A percentile compares a stretch with the other conserved stretches of the same genome.
Conservation (phyloP, 2,888 invertebrate genomes). For the Trichogramma dendrolimi region DNA sequence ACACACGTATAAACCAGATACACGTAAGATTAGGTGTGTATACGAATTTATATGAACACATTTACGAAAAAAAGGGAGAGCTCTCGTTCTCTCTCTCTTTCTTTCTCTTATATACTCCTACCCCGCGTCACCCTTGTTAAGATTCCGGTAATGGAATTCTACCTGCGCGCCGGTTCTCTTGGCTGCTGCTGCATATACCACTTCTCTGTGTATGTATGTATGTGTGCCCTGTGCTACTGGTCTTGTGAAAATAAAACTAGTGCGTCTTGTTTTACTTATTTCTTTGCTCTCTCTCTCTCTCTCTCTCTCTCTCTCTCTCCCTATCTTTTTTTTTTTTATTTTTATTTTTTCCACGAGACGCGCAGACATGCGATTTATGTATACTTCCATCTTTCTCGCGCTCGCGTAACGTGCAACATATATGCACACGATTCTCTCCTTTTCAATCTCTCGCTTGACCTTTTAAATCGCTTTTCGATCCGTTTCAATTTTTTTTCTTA, state of each 20-base stretch:
- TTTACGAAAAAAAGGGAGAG: background rate
- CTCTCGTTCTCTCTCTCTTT: background rate
- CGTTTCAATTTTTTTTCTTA: no score
- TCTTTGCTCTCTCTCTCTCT: constrained; percentile 19
- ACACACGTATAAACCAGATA: no score
- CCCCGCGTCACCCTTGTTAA: constrained; percentile 52
- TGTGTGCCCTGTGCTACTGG: constrained; percentile 49
- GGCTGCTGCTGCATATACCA: no score
- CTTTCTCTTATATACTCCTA: constrained; percentile 19
- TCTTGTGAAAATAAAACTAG: constrained; percentile 53
- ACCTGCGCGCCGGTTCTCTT: constrained; percentile 43
- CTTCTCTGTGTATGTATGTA: background rate
- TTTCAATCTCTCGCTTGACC: no score
- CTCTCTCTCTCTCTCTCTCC: constrained; percentile 16
- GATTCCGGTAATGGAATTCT: constrained; percentile 52
- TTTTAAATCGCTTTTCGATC: no score
- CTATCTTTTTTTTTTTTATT: constrained; percentile 16
- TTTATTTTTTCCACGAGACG: background rate
- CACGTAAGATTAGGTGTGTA: no score
- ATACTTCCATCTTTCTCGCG: no score
- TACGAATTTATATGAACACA: no score
- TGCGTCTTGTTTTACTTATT: constrained; percentile 29
- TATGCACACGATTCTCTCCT: no score
- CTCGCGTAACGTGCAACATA: no score
- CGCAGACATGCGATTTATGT: no score